Conservation (phyloP, 2,797 vertebrate genomes). For the Apogon talboti region DNA sequence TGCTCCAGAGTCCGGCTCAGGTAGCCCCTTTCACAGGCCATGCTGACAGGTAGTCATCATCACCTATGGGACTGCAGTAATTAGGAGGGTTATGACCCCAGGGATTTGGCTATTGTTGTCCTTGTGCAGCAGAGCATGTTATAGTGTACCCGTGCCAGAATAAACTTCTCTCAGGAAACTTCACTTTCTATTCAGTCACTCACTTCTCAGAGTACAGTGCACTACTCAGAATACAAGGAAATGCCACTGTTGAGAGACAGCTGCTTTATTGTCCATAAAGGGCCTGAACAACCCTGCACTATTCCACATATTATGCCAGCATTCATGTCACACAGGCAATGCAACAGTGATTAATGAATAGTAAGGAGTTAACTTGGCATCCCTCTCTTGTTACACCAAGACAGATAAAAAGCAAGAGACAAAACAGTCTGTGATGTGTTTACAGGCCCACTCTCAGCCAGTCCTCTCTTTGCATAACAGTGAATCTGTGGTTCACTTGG, state of each 20-base stretch:
- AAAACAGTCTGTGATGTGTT: conserved; percentile 67
- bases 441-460: conserved; percentile 46
- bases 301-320: conserved; percentile 46
- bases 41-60: conserved; percentile 69
- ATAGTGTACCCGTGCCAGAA: conserved; percentile 68
- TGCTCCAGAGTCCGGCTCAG: conserved; percentile 61
- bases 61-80: conserved; percentile 63
- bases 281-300: conserved; percentile 31
- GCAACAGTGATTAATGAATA: conserved; percentile 61
- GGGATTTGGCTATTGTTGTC: conserved; percentile 69
- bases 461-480: conserved; percentile 63
- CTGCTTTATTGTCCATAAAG: conserved; percentile 64
- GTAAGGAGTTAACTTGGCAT: conserved; percentile 66
- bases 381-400: conserved; percentile 43
- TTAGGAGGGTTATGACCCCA: conserved; percentile 78
- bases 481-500: conserved; percentile 47
- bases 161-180: conserved; percentile 80
- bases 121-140: conserved; percentile 61
- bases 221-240: conserved; percentile 77
- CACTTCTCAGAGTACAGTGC: conserved; percentile 62
- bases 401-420: conserved; percentile 50
- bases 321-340: conserved; percentile 25
- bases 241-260: conserved; percentile 70
- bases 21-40: conserved; percentile 65
- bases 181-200: conserved; percentile 72